Conservation (phyloP, 2,888 invertebrate species). For the Pemphredon lugubris region DNA sequence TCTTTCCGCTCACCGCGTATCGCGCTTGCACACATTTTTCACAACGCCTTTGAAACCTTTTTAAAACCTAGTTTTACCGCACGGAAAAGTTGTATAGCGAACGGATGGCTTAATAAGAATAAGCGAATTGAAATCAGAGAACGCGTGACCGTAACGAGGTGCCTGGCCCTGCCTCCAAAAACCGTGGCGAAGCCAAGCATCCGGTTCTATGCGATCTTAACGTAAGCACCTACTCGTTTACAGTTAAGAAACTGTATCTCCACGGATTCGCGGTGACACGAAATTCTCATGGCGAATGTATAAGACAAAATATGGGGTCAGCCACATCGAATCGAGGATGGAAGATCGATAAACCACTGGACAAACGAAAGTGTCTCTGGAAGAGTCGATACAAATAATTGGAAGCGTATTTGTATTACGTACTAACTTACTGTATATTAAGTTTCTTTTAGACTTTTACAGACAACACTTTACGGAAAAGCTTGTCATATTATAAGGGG, state of each 20-base stretch:
- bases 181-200: conserved; percentile 23
- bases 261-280: not conserved
- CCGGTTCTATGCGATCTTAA: conserved; percentile 26
- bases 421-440: no score
- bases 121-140: conserved; percentile 1
- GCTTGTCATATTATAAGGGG: no score
- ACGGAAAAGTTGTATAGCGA: not conserved
- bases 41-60: no score
- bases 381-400: no score
- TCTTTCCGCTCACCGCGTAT: no score
- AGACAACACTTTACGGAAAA: no score
- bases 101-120: not conserved
- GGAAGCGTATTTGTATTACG: no score
- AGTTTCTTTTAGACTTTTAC: no score
- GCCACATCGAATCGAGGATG: not conserved
- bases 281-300: not conserved
- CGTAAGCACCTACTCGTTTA: not conserved
- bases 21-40: no score
- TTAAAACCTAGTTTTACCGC: not conserved
- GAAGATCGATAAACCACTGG: not conserved
- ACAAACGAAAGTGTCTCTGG: no score
- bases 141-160: conserved; percentile 24
- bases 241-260: conserved; percentile 18
- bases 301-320: not conserved
- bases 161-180: conserved; percentile 27